Percentiles rank a stretch among this genome's conserved stretches.
Evolutionary conservation across 2,888 invertebrate species (phyloP).

Genomic region (Eupithecia dodoneata): DNA sequence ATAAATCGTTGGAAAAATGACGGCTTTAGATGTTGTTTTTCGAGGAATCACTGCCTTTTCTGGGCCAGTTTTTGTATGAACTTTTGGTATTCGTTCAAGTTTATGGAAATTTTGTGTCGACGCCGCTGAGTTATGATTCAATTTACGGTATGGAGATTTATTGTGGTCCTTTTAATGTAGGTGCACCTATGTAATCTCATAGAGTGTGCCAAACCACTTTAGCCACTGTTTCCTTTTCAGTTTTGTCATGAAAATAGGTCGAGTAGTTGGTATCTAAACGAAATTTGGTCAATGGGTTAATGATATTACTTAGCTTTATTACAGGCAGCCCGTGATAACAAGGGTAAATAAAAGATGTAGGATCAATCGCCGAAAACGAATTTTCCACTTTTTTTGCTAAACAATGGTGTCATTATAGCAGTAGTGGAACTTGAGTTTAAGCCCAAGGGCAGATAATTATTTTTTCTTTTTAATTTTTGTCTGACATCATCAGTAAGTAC

Average conservation of each 20-base stretch:
- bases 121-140: constrained; percentile 47
- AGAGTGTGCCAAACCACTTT: constrained; percentile 19
- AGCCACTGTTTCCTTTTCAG: constrained; percentile 19
- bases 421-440: too few species aligned
- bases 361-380: too few species aligned
- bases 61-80: constrained; percentile 37
- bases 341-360: too few species aligned
- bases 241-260: constrained; percentile 9
- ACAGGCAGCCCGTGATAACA: background rate
- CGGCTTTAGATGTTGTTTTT: constrained; percentile 40
- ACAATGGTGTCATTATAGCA: too few species aligned
- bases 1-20: constrained; percentile 40
- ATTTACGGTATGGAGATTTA: constrained; percentile 48
- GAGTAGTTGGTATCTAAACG: background rate
- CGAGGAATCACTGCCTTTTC: constrained; percentile 40
- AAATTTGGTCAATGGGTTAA: background rate
- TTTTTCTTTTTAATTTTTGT: too few species aligned
- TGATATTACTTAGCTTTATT: background rate
- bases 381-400: too few species aligned
- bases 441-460: too few species aligned
- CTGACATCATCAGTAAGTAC: too few species aligned
- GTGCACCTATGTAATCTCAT: constrained; percentile 34
- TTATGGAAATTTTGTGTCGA: constrained; percentile 45
- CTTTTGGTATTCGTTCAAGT: constrained; percentile 44
- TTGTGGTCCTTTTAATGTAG: constrained; percentile 33